Conservation (phyloP, 2,113 vertebrate genomes). For the Gallinago paraguaiae region DNA sequence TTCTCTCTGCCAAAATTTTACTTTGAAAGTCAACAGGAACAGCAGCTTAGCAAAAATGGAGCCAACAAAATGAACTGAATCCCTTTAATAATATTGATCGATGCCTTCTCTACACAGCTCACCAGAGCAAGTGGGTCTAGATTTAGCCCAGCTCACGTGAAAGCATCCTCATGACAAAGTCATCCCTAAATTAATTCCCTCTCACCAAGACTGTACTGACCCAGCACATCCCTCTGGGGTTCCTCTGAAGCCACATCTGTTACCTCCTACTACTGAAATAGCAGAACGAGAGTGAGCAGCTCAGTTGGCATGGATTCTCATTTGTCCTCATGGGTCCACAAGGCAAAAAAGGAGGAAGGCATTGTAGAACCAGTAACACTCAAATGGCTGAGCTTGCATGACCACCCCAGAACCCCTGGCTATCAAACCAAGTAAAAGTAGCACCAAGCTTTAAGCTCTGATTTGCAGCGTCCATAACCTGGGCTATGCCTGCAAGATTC, state of each 20-base stretch:
- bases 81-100: slow-evolving; percentile 36
- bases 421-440: neutral
- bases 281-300: neutral
- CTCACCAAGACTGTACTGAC: neutral
- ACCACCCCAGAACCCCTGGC: neutral
- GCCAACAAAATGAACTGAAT: slow-evolving; percentile 29
- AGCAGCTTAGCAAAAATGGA: neutral
- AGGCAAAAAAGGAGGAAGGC: neutral
- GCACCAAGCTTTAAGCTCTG: neutral
- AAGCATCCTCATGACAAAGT: slow-evolving; percentile 40
- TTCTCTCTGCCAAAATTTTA: slow-evolving; percentile 27
- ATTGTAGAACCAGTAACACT: neutral
- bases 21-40: slow-evolving; percentile 43
- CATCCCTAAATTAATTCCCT: slow-evolving; percentile 35
- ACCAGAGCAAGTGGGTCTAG: slow-evolving; percentile 12
- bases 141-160: slow-evolving; percentile 47
- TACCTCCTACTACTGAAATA: slow-evolving; percentile 13
- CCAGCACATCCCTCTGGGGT: slow-evolving; percentile 5
- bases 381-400: neutral
- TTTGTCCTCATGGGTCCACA: neutral
- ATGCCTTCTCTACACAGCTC: slow-evolving; percentile 6
- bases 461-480: neutral
- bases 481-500: neutral
- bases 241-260: slow-evolving; percentile 38
- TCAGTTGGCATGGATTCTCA: neutral